These are phyloP conservation scores for Nyctalus aviator DNA, from an alignment of 2,797 vertebrate species.

Conservation along the genomic window DNA sequence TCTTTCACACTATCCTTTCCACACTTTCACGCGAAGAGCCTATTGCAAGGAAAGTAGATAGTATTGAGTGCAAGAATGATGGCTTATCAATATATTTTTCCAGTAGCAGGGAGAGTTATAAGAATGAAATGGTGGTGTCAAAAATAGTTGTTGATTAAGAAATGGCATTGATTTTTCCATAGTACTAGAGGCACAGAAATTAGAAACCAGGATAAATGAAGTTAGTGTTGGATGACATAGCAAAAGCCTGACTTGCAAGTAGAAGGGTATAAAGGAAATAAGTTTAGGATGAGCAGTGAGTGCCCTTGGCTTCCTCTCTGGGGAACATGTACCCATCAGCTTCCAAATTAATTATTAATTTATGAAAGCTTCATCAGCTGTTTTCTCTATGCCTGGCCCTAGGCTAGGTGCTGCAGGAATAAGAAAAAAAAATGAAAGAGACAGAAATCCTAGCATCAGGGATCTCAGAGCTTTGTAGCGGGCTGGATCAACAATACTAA, in stretches of 20 bases:
- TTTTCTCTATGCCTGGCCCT: not conserved
- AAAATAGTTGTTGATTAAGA: slow-evolving; percentile 56
- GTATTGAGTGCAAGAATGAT: not conserved
- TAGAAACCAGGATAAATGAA: slow-evolving; percentile 43
- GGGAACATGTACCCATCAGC: not conserved
- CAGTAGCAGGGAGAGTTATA: not conserved
- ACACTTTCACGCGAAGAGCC: not conserved
- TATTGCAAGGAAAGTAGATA: not conserved
- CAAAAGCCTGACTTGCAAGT: not conserved
- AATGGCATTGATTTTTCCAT: slow-evolving; percentile 41
- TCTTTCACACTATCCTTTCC: not conserved
- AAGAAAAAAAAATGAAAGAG: not conserved
- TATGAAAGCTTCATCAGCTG: not conserved
- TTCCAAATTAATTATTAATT: not conserved
- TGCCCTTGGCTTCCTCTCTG: not conserved
- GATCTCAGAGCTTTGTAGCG: not conserved
- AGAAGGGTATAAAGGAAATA: not conserved
- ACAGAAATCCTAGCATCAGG: not conserved
- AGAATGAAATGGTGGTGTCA: slow-evolving; percentile 24
- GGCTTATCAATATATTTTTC: not conserved
- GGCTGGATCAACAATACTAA: not conserved
- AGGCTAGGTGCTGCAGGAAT: not conserved
- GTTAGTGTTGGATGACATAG: not conserved
- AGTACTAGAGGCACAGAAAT: slow-evolving; percentile 28
- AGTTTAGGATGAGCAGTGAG: not conserved